Conservation (phyloP, 2,113 vertebrate species). For the Craseonycteris thonglongyai region DNA sequence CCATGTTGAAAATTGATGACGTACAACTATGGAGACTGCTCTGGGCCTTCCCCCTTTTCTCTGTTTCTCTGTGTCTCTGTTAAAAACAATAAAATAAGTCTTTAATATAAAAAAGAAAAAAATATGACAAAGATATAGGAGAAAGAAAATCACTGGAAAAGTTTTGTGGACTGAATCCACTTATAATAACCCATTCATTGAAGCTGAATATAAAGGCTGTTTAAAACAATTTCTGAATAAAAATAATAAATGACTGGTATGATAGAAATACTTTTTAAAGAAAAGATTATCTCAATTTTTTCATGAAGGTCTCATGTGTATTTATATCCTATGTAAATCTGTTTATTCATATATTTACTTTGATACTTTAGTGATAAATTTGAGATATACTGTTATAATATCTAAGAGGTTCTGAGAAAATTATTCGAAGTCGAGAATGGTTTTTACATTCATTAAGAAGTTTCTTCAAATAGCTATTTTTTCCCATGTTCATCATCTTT, state of each 20-base stretch:
- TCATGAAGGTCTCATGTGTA: background rate
- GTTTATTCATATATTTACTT: background rate
- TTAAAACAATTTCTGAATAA: background rate
- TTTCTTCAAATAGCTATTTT: background rate
- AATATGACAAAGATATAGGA: too few species aligned
- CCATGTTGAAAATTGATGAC: too few species aligned
- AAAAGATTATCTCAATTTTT: background rate
- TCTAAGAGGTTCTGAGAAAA: background rate
- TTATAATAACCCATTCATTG: background rate
- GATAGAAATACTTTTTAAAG: background rate
- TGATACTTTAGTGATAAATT: background rate
- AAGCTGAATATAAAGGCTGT: background rate
- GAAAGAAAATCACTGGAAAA: background rate
- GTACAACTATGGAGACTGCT: too few species aligned
- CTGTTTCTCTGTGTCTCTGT: too few species aligned
- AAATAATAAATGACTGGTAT: background rate
- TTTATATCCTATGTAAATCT: background rate
- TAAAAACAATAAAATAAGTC: too few species aligned
- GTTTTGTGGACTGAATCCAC: background rate
- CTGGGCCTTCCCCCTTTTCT: too few species aligned
- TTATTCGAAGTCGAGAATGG: background rate
- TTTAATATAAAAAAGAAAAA: too few species aligned
- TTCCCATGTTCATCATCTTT: background rate
- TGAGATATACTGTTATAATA: background rate
- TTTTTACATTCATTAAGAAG: background rate